Evolutionary conservation across 2,797 vertebrate genomes (phyloP), one percentile per base, ranked within the genome.

Genomic region (Loris lydekkerianus): DNA sequence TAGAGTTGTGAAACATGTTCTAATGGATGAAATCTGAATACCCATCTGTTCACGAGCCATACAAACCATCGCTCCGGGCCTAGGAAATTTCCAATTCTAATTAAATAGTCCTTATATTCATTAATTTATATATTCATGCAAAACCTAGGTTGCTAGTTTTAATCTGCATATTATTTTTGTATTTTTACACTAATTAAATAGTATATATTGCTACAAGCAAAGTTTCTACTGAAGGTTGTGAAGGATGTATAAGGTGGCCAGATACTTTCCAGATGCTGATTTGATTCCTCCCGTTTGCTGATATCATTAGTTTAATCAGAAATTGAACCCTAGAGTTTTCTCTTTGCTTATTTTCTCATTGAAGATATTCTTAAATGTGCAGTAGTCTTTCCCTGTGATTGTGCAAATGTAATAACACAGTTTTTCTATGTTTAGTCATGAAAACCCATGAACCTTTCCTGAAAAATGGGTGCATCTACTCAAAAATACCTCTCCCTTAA

Each of bases 11-110:
- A 94, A 97, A 94, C 67, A 53, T 23, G 72, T 46, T 96, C 56
- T 70, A 80, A 83, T 67, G 86, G 83, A 87, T 89, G 89, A 96
- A 95, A 97, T 93, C 83, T 89, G 96, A 97, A 95, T 80, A 96
- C 72, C 63, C 89, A 76, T 91, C 70, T 96, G 75, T 82, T 95
- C 56, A 78, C 10, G n/a, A 94, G 72, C 34, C 40, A 72, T n/a
- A 40, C 29, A 86, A 93, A 78, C 63, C 60, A 67, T 73, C 76
- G 85, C 25, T 92, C 76, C 95, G 1, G 5, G 37, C 20, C 43
- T 86, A 61, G 58, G 21, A 77, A 81, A 96, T 83, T 88, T 92
- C 43, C 95, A 90, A 56, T 82, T 94, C 73, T 83, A 82, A 87
- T 93, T 69, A 63, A 60, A 69, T 82, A 29, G 63, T 70, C 40